Evolutionary conservation across 1,140 invertebrate genomes (phyloP).

Genomic region (Samia ricini): DNA sequence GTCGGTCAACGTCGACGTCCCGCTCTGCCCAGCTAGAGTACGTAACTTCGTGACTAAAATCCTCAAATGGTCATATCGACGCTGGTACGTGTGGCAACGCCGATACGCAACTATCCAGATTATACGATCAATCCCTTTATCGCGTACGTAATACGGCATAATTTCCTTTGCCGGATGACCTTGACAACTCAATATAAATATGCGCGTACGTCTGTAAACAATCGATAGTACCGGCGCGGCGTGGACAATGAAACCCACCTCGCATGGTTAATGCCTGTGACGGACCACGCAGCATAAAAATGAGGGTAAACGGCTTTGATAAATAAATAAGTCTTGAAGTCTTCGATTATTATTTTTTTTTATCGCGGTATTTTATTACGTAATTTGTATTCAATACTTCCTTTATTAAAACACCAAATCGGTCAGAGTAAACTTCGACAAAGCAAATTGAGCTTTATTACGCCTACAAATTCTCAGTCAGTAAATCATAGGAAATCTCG

Average conservation of each 20-base stretch:
- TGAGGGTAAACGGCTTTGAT: constrained; percentile 47
- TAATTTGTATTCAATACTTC: constrained; percentile 66
- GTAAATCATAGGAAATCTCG: constrained; percentile 30
- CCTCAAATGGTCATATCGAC: constrained; percentile 63
- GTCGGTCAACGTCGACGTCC: constrained; percentile 66
- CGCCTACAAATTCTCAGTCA: constrained; percentile 11
- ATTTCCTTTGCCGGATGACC: constrained; percentile 28
- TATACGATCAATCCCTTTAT: constrained; percentile 22
- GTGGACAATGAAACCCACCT: constrained; percentile 43
- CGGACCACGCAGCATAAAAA: constrained; percentile 57
- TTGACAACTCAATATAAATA: constrained; percentile 32
- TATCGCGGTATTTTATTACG: constrained; percentile 50
- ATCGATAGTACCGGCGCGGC: constrained; percentile 57
- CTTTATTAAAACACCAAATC: constrained; percentile 33
- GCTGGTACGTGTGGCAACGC: constrained; percentile 48
- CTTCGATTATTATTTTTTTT: constrained; percentile 57
- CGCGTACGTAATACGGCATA: constrained; percentile 34
- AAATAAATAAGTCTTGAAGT: constrained; percentile 42
- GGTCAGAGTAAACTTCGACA: constrained; percentile 3
- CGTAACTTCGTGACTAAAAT: constrained; percentile 67
- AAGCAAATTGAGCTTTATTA: constrained; percentile 1
- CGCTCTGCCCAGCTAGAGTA: constrained; percentile 54
- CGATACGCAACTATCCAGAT: constrained; percentile 12
- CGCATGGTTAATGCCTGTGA: constrained; percentile 64
- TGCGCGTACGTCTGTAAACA: constrained; percentile 55